Evolutionary conservation across 2,888 invertebrate species (phyloP), one percentile per base, ranked within the genome.

Genomic region (Hemithea aestivaria): DNA sequence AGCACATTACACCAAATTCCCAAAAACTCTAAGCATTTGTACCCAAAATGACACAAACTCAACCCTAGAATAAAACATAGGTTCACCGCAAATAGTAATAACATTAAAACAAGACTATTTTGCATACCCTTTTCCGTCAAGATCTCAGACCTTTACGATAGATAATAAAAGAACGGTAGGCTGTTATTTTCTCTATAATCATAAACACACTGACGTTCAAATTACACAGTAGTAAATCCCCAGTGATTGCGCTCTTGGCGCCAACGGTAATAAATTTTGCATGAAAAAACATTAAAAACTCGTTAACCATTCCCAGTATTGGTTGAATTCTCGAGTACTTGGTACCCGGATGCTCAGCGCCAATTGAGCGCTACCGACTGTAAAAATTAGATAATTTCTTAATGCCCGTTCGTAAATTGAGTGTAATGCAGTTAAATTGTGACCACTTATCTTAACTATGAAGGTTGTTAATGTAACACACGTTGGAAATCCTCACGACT

Each of bases 281-380:
- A 60, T 62, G 67, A 57, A 57, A 64, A 68, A 71, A 65, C 80
- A 77, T 81, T 80, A 79, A 81, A 80, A 80, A 70, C 77, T 73
- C 78, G 69, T 80, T 80, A 80, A 72, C 54, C 53, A 68, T 68
- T 60, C 56, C 31, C 47, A 61, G 62, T 65, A 71, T 66, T 64
- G 60, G 63, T 16, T n/a, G 58, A 58, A 56, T 42, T 49, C 50
- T 57, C 57, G 56, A 56, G 62, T 50, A 50, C 52, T 52, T 20
- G 6, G 21, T 28, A 29, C 12, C 35, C 34, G 29, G 32, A 35
- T 35, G 37, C 25, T 22, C 11, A 41, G 48, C 51, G 48, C 33
- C 59, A 58, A 53, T 56, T 38, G 8, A 41, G 31, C 24, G 34
- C 26, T 31, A 26, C 27, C n/a, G 40, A 36, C 38, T 16, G 2